These are phyloP conservation scores for Pediacus dermestoides DNA, from an alignment of 2,888 invertebrate species.

Conservation along the genomic window DNA sequence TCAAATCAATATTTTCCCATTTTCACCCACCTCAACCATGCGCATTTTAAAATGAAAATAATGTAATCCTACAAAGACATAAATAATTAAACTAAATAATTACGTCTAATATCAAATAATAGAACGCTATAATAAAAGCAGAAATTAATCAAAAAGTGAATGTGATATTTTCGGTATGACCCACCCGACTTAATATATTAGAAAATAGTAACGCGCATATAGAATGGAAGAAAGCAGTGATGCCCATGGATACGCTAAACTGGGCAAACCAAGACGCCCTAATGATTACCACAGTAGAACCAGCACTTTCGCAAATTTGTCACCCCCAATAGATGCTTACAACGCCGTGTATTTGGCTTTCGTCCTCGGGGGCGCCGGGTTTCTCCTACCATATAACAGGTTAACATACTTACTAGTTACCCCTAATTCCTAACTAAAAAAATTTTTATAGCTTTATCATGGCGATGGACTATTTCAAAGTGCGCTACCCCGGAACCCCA, in stretches of 20 bases:
- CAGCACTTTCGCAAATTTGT: slow-evolving; percentile 57
- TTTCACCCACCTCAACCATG: slow-evolving; percentile 16
- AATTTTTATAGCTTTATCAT: slow-evolving; percentile 76
- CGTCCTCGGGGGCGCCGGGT: slow-evolving; percentile 83
- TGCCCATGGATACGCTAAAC: slow-evolving; percentile 43
- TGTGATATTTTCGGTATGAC: no score
- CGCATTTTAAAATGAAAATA: slow-evolving; percentile 11
- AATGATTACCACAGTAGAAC: slow-evolving; percentile 41
- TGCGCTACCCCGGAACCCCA: slow-evolving; percentile 75
- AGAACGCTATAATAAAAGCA: no score
- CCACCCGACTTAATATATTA: no score
- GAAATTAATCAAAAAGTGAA: no score
- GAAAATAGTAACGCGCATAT: neutral
- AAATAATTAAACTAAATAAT: no score
- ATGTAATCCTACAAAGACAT: no score
- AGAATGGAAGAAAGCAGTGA: slow-evolving; percentile 38
- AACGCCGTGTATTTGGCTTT: slow-evolving; percentile 72
- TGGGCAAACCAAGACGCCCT: slow-evolving; percentile 38
- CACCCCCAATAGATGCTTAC: slow-evolving; percentile 67
- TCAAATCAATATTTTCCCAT: slow-evolving; percentile 27
- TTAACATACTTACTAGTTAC: slow-evolving; percentile 41
- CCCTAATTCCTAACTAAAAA: slow-evolving; percentile 1
- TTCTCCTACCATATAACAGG: slow-evolving; percentile 90
- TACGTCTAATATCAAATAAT: no score
- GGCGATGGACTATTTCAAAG: slow-evolving; percentile 89